Conservation (phyloP, 2,888 invertebrate genomes). For the Omphaloscelis lunosa region DNA sequence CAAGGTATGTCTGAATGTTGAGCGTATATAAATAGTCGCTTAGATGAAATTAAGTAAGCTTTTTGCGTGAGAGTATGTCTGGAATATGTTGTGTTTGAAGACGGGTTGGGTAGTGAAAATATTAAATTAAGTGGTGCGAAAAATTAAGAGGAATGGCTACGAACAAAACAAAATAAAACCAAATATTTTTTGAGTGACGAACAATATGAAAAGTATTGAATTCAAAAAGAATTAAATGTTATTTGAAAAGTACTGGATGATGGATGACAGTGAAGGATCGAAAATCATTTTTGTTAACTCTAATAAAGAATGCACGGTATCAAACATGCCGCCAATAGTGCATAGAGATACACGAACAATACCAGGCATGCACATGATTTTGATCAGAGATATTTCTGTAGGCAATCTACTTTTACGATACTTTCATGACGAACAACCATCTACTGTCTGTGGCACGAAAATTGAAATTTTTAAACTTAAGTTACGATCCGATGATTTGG, state of each 20-base stretch:
- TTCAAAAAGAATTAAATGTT: no score
- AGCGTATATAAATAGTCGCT: slow-evolving; percentile 37
- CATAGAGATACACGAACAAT: neutral
- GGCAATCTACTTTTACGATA: neutral
- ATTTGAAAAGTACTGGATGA: neutral
- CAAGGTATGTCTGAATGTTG: slow-evolving; percentile 34
- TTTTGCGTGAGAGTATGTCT: slow-evolving; percentile 29
- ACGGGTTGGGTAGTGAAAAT: neutral
- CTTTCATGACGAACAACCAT: no score
- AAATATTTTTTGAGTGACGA: neutral
- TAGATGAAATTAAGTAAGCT: slow-evolving; percentile 36
- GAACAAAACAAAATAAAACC: neutral
- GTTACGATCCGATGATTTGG: neutral
- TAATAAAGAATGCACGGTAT: neutral
- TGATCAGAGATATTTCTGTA: neutral
- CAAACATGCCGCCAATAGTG: neutral
- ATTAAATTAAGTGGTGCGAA: neutral
- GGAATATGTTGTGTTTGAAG: slow-evolving; percentile 11
- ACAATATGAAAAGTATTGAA: no score
- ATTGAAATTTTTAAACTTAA: neutral
- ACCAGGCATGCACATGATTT: neutral
- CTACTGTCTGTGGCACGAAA: neutral
- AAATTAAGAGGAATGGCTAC: neutral
- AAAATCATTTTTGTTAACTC: neutral
- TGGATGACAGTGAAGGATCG: neutral